Conservation (phyloP, 2,888 invertebrate genomes). For the Stenurella melanura region DNA sequence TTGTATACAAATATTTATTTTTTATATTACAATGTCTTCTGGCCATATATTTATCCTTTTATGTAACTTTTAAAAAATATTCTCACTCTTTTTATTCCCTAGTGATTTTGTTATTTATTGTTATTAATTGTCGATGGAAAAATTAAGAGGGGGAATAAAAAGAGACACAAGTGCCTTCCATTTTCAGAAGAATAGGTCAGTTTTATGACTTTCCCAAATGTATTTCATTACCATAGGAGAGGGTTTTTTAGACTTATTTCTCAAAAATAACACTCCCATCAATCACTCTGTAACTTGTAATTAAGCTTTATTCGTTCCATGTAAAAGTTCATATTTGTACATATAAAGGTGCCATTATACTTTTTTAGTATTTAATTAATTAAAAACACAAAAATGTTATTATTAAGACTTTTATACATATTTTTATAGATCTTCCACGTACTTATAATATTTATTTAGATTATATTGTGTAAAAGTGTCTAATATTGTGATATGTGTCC, state of each 20-base stretch:
- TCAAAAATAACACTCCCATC: constrained; percentile 14
- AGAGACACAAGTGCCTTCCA: constrained; percentile 16
- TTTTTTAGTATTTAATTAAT: constrained; percentile 20
- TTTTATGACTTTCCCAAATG: constrained; percentile 40
- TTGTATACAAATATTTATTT: constrained; percentile 61
- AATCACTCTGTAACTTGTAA: not conserved
- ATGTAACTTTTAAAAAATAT: not conserved
- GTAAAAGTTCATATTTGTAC: constrained; percentile 40
- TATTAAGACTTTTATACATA: constrained; percentile 49
- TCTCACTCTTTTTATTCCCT: not conserved
- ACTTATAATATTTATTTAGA: constrained; percentile 49
- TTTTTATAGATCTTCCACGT: constrained; percentile 45
- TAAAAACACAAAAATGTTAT: constrained; percentile 29
- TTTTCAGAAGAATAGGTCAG: constrained; percentile 19
- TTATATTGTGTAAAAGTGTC: constrained; percentile 49
- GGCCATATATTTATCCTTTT: constrained; percentile 15
- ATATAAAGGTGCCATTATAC: constrained; percentile 51
- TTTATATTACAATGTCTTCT: constrained; percentile 31
- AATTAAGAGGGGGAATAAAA: not conserved
- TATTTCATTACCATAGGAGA: constrained; percentile 59
- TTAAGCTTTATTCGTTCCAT: constrained; percentile 19
- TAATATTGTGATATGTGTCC: constrained; percentile 52
- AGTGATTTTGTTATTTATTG: not conserved
- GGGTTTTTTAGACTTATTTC: constrained; percentile 57
- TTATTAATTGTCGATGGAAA: not conserved